These are phyloP conservation scores for Chaetura pelagica DNA, from an alignment of 2,113 vertebrate genomes.

Conservation along the genomic window DNA sequence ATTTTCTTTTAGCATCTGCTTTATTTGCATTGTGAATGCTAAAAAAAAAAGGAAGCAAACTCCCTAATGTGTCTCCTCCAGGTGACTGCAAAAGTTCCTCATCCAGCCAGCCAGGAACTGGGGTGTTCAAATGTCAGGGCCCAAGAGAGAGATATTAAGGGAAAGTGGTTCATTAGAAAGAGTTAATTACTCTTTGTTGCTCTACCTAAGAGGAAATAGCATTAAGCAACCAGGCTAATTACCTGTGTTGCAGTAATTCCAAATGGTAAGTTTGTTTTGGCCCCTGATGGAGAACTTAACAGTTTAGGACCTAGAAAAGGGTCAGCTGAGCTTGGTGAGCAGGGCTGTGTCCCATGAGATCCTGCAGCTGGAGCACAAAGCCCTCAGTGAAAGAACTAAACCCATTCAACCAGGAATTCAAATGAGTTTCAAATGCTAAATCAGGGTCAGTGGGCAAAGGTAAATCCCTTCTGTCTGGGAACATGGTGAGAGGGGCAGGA, in stretches of 20 bases:
- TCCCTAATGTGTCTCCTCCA: not conserved
- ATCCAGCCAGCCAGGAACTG: not conserved
- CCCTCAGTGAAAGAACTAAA: not conserved
- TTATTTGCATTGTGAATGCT: not conserved
- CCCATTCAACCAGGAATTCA: not conserved
- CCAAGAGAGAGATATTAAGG: not conserved
- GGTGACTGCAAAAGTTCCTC: not conserved
- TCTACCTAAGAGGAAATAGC: not conserved
- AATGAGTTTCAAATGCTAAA: rapidly evolving
- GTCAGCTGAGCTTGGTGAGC: not conserved
- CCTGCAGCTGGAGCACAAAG: not conserved
- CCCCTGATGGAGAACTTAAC: not conserved
- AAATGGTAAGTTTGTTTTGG: not conserved
- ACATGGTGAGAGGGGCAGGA: not conserved
- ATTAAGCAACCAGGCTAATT: not conserved
- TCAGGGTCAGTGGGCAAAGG: not conserved
- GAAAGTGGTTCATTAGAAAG: not conserved
- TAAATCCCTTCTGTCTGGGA: too few relatives aligned
- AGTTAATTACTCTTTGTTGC: not conserved
- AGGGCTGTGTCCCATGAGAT: not conserved
- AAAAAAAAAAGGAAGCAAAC: not conserved
- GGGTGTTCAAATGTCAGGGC: not conserved
- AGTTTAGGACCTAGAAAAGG: not conserved
- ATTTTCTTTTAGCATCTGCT: not conserved
- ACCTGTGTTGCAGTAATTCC: not conserved